These are phyloP conservation scores for Sardinella longiceps DNA, from an alignment of 2,797 vertebrate genomes.

Conservation along the genomic window DNA sequence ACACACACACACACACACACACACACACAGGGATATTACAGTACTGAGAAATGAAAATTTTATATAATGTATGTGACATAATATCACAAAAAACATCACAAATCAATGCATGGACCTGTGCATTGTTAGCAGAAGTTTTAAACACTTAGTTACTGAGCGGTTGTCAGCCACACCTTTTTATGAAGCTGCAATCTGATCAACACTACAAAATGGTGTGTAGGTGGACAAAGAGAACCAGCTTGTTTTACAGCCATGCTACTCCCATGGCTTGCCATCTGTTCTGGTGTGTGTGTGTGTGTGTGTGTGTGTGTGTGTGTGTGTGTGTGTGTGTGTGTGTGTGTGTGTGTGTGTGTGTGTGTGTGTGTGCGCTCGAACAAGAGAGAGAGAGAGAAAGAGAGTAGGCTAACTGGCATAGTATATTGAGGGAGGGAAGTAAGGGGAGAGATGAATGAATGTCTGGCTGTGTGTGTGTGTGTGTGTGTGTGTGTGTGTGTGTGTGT, in stretches of 20 bases:
- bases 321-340: conserved; percentile 25
- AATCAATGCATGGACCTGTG: not conserved
- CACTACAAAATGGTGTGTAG: conserved; percentile 68
- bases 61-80: not conserved
- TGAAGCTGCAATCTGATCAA: conserved; percentile 77
- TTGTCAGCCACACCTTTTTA: conserved; percentile 75
- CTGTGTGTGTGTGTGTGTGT: conserved; percentile 26
- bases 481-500: conserved; percentile 13
- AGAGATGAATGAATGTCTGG: conserved; percentile 3
- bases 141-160: not conserved
- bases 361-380: not conserved
- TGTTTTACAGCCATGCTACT: conserved; percentile 76
- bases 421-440: too few species aligned
- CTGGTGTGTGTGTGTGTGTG: conserved; percentile 42
- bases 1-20: not conserved
- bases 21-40: not conserved
- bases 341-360: conserved; percentile 32
- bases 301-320: conserved; percentile 8
- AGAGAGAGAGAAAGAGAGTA: not conserved
- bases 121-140: not conserved
- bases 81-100: not conserved
- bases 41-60: not conserved
- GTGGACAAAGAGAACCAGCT: conserved; percentile 76
- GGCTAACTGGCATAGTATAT: too few species aligned
- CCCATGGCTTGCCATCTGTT: conserved; percentile 74